Conservation (phyloP, 1,140 invertebrate genomes). For the Drosophila elegans region DNA sequence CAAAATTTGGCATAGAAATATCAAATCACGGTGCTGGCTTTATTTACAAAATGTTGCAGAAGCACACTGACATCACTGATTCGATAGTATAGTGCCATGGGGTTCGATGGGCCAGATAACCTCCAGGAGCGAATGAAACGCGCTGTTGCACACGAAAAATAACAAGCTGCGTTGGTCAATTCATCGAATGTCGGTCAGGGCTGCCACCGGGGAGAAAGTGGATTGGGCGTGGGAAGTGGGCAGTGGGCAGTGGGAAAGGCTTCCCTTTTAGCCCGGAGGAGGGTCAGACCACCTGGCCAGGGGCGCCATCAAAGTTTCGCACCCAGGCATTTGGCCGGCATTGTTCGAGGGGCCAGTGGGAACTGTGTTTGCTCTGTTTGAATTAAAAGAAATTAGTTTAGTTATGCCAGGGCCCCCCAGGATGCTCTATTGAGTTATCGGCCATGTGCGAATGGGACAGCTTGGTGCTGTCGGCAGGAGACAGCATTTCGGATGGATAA, state of each 20-base stretch:
- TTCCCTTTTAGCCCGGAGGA: neutral
- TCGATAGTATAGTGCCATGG: neutral
- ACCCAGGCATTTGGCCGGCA: conserved; percentile 33
- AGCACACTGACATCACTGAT: conserved; percentile 1
- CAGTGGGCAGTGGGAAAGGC: neutral
- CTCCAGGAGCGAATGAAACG: conserved; percentile 61
- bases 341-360: conserved; percentile 8
- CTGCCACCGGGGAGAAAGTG: conserved; percentile 40
- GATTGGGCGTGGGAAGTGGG: neutral
- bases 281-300: conserved; percentile 1
- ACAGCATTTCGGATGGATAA: conserved; percentile 12
- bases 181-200: conserved; percentile 80
- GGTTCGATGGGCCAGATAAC: conserved; percentile 6
- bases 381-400: conserved; percentile 63
- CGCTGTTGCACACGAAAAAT: conserved; percentile 79
- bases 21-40: too few species aligned
- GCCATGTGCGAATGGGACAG: conserved; percentile 9
- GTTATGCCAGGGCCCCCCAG: conserved; percentile 27
- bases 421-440: conserved; percentile 22
- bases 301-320: conserved; percentile 38
- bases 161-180: conserved; percentile 81
- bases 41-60: too few species aligned
- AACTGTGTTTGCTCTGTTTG: conserved; percentile 13
- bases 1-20: too few species aligned
- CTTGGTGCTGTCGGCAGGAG: conserved; percentile 4